These are phyloP conservation scores for Salminus brasiliensis DNA, from an alignment of 2,113 vertebrate species.

Conservation along the genomic window DNA sequence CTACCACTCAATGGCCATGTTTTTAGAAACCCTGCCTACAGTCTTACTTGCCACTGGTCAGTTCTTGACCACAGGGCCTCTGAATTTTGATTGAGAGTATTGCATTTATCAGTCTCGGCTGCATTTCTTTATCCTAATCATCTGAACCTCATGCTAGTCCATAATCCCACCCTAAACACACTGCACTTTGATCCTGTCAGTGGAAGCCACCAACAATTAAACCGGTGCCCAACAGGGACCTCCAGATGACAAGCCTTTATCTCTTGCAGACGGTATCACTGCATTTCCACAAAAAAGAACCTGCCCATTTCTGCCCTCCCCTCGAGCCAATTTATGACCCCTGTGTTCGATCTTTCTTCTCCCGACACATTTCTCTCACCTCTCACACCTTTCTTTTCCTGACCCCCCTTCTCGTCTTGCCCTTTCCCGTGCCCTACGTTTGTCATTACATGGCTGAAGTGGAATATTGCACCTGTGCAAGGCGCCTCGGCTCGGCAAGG, in stretches of 20 bases:
- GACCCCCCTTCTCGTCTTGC: slow-evolving; percentile 7
- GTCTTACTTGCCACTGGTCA: no score
- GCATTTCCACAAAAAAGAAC: background rate
- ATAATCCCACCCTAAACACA: slow-evolving; percentile 20
- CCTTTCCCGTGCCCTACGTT: slow-evolving; percentile 28
- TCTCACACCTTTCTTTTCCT: slow-evolving; percentile 15
- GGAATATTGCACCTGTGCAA: slow-evolving; percentile 32
- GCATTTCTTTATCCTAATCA: background rate
- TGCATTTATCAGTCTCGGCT: background rate
- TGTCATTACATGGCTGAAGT: slow-evolving; percentile 35
- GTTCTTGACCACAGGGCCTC: no score
- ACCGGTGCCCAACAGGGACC: background rate
- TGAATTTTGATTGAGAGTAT: no score
- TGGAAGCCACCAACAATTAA: slow-evolving; percentile 25
- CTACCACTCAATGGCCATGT: no score
- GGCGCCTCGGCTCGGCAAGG: background rate
- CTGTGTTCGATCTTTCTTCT: slow-evolving; percentile 40
- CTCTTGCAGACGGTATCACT: slow-evolving; percentile 7
- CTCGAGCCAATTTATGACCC: slow-evolving; percentile 41
- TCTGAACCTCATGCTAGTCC: background rate
- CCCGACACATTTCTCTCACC: slow-evolving; percentile 28
- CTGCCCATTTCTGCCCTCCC: background rate
- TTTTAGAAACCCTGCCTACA: no score
- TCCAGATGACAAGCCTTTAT: slow-evolving; percentile 15
- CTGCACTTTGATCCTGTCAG: slow-evolving; percentile 9